Percentiles rank a stretch among this genome's conserved stretches.
Evolutionary conservation across 2,113 vertebrate species (phyloP).

Genomic region (Polypterus senegalus): DNA sequence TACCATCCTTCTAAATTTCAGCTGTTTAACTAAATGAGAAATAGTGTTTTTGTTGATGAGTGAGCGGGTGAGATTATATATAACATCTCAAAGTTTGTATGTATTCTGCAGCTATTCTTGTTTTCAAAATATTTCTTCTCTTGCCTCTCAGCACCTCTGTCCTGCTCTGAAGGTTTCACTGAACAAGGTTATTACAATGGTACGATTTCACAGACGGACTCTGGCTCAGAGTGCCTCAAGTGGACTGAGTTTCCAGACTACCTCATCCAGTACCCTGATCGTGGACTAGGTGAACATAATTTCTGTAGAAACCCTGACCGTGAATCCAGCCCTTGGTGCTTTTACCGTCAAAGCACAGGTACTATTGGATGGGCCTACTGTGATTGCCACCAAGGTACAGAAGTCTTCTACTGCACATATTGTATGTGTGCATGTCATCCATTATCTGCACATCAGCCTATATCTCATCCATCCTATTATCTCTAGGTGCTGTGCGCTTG

Average conservation of each 20-base stretch:
- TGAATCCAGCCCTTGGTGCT: slow-evolving; percentile 72
- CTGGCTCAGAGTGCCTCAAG: slow-evolving; percentile 63
- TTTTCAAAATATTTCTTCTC: slow-evolving; percentile 1
- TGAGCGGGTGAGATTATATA: too few relatives aligned
- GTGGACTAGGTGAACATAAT: slow-evolving; percentile 72
- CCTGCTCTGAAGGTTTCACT: slow-evolving; percentile 58
- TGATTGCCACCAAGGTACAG: slow-evolving; percentile 74
- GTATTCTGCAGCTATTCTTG: too few relatives aligned
- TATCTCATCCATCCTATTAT: neutral
- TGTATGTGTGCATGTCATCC: neutral
- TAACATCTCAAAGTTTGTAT: too few relatives aligned
- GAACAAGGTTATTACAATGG: slow-evolving; percentile 74
- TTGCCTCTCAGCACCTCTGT: slow-evolving; percentile 43
- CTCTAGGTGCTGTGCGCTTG: slow-evolving; percentile 59
- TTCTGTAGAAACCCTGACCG: slow-evolving; percentile 78
- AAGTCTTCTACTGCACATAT: neutral
- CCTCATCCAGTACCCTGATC: slow-evolving; percentile 73
- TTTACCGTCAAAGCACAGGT: slow-evolving; percentile 70
- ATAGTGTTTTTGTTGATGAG: too few relatives aligned
- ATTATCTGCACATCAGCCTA: neutral
- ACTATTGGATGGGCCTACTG: slow-evolving; percentile 77
- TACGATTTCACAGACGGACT: slow-evolving; percentile 63
- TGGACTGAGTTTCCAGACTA: slow-evolving; percentile 85
- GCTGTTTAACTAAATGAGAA: too few relatives aligned
- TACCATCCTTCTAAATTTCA: too few relatives aligned